Conservation (phyloP, 2,888 invertebrate species). For the Spisula solida region DNA sequence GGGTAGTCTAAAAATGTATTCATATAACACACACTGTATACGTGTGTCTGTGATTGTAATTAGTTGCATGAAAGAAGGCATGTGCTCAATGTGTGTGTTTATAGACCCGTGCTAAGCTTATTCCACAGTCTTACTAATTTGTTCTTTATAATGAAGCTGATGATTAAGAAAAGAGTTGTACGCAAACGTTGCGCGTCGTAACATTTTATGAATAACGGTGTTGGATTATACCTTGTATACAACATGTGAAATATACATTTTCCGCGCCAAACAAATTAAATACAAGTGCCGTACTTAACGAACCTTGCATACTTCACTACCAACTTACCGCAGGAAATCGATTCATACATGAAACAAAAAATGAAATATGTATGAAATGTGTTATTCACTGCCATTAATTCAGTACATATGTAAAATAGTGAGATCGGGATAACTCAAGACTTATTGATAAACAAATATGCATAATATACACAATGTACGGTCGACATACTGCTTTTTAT, state of each 20-base stretch:
- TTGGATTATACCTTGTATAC: neutral
- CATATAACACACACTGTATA: neutral
- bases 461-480: too few species aligned
- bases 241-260: neutral
- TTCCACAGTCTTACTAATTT: neutral
- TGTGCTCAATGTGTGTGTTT: conserved; percentile 20
- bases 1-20: neutral
- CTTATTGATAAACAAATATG: too few species aligned
- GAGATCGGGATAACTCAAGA: too few species aligned
- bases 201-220: neutral
- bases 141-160: neutral
- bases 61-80: conserved; percentile 16
- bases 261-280: neutral
- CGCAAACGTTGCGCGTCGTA: neutral
- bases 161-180: neutral
- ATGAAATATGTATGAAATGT: neutral
- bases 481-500: too few species aligned
- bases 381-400: too few species aligned
- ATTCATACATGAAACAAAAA: neutral
- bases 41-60: neutral
- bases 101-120: neutral
- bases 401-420: too few species aligned
- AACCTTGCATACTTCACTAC: too few species aligned
- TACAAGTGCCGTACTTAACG: neutral
- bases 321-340: too few species aligned